A percentile compares a stretch with the other conserved stretches of the same genome.
phyloP scores from a whole-genome alignment of 2,797 vertebrate genomes.

The Synanceia verrucosa region DNA sequence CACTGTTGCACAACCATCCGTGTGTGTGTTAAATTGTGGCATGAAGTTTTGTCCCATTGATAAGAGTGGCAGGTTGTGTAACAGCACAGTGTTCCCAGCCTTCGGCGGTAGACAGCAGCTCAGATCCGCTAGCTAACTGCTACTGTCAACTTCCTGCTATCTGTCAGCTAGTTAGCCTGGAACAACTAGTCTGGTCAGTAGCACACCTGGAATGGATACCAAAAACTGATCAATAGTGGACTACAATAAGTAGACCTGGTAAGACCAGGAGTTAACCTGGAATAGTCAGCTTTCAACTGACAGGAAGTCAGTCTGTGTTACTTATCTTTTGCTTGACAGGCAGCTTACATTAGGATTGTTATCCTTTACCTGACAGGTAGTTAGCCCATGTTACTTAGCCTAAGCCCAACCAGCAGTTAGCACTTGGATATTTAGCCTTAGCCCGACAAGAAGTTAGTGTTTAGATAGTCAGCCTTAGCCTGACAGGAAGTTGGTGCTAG shows the following conservation, averaged over 20 bases:
- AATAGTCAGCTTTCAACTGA: not conserved
- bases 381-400: not conserved
- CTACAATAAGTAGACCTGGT: not conserved
- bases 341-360: too few relatives aligned
- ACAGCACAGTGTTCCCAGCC: constrained; percentile 48
- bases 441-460: not conserved
- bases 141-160: constrained; percentile 9
- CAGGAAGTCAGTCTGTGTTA: not conserved
- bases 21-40: constrained; percentile 28
- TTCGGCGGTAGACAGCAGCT: constrained; percentile 31
- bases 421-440: not conserved
- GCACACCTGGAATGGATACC: not conserved
- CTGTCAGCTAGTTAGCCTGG: constrained; percentile 24
- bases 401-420: not conserved
- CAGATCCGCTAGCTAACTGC: constrained; percentile 13
- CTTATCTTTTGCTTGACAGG: not conserved
- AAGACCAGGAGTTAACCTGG: not conserved
- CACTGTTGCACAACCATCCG: constrained; percentile 47
- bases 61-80: constrained; percentile 67
- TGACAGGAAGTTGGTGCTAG: not conserved
- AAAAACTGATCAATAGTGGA: not conserved
- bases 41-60: constrained; percentile 70
- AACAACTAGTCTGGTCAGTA: constrained; percentile 34
- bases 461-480: not conserved
- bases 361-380: not conserved